Conservation (phyloP, 2,888 invertebrate species). For the Stenichneumon culpator region DNA sequence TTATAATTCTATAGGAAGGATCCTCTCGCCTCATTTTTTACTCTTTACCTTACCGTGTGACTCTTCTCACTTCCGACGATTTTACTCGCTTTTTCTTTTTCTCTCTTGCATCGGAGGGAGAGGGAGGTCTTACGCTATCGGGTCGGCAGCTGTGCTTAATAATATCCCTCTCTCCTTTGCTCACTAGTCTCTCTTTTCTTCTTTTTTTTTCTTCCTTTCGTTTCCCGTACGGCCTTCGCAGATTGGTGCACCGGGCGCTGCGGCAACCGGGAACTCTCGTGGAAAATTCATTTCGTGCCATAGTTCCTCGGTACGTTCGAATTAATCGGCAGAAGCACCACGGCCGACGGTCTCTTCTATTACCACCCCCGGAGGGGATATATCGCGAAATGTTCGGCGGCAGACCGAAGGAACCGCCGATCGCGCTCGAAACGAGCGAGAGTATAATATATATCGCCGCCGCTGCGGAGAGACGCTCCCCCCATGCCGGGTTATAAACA, state of each 20-base stretch:
- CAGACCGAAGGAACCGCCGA: conserved; percentile 44
- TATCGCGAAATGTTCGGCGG: conserved; percentile 45
- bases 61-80: conserved; percentile 23
- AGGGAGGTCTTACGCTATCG: conserved; percentile 15
- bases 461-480: conserved; percentile 15
- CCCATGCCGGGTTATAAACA: conserved; percentile 32
- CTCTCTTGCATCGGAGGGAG: conserved; percentile 1
- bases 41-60: conserved; percentile 31
- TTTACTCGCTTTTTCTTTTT: conserved; percentile 9
- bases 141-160: conserved; percentile 44
- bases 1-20: conserved; percentile 63
- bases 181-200: neutral
- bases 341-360: conserved; percentile 22
- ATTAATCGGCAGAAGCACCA: conserved; percentile 49
- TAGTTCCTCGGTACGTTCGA: conserved; percentile 54
- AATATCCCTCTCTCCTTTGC: conserved; percentile 32
- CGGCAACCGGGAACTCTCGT: conserved; percentile 15
- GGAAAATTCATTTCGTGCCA: conserved; percentile 55
- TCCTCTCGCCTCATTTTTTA: conserved; percentile 27
- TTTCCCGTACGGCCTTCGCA: neutral
- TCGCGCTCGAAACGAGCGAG: conserved; percentile 36
- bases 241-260: conserved; percentile 10
- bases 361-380: conserved; percentile 24
- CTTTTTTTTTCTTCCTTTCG: conserved; percentile 1
- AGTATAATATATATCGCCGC: conserved; percentile 21